Base-by-base conservation (phyloP, 2,888 invertebrate species). In the Eudemis profundana region DNA sequence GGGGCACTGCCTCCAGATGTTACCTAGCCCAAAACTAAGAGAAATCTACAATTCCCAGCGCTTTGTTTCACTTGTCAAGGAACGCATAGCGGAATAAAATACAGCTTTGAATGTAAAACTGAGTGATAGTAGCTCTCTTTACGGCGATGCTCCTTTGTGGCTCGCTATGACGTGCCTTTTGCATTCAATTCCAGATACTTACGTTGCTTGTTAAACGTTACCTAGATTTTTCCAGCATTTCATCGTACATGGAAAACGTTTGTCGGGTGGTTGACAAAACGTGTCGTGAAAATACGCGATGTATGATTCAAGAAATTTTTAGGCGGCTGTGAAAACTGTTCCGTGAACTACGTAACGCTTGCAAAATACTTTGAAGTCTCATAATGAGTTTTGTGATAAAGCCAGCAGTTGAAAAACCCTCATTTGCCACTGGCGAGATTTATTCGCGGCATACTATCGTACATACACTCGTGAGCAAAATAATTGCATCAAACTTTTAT, bases 11-110 rank as follows among this genome's bases (percentile, higher is more conserved):
- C n/a, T n/a, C n/a, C n/a, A n/a, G n/a, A n/a, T 33, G 2, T 5
- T 33, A 12, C 2, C 7, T 10, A 46, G 21, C 21, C 21, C 4
- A 4, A 44, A 44, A 17, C 19, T 19, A 44, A 3, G 19, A 46
- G 7, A 27, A 4, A 46, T 46, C 19, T 19, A 21, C 36, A 27
- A 19, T 15, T 15, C 15, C 12, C 4, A 15, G 19, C 8, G 14
- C 36, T 47, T 51, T 59, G 23, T 38, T 47, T 36, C 10, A 33
- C 59, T 57, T 44, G 33, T 59, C 59, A 49, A 27, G 12, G 36
- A 46, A 36, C 19, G n/a, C 23, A 54, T 27, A 17, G 38, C 7
- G 12, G 33, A 33, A 61, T 50, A 51, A 50, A 44, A 44, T 57
- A 29, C 50, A 42, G 21, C 42, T 51, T 33, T 59, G 29, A 51